Evolutionary conservation across 2,113 vertebrate genomes (phyloP).

Genomic region (Thamnaconus septentrionalis): DNA sequence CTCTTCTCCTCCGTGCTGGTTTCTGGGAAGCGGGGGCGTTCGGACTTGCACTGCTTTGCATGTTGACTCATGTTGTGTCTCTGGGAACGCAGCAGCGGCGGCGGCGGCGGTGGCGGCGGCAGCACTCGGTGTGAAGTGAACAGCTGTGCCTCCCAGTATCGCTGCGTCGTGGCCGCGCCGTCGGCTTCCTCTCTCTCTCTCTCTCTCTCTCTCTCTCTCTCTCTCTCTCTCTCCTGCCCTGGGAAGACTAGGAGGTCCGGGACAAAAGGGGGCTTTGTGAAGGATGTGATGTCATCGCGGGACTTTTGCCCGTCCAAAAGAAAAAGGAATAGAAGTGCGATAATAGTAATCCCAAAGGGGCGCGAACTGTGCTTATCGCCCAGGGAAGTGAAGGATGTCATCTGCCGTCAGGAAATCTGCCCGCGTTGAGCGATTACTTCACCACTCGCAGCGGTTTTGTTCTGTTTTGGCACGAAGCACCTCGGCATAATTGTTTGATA

Average conservation of each 20-base stretch:
- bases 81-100: conserved; percentile 23
- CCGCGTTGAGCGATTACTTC: conserved; percentile 23
- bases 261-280: conserved; percentile 11
- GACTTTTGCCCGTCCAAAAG: conserved; percentile 14
- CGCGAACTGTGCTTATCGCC: conserved; percentile 17
- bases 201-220: conserved; percentile 27
- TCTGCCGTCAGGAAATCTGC: conserved; percentile 36
- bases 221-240: conserved; percentile 12
- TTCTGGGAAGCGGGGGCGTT: conserved; percentile 56
- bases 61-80: conserved; percentile 59
- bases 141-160: conserved; percentile 57
- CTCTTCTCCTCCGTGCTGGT: conserved; percentile 24
- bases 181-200: conserved; percentile 11
- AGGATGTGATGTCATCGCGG: conserved; percentile 49
- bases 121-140: conserved; percentile 48
- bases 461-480: conserved; percentile 1
- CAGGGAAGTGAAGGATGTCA: conserved; percentile 44
- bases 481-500: conserved; percentile 53
- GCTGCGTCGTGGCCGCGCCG: not conserved
- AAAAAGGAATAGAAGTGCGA: not conserved
- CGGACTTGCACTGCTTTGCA: conserved; percentile 63
- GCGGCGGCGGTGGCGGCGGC: too few species aligned
- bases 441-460: conserved; percentile 9
- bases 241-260: conserved; percentile 7
- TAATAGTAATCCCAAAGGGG: conserved; percentile 37